These are phyloP conservation scores for Polyploca ridens DNA, from an alignment of 2,888 invertebrate genomes.

Conservation along the genomic window DNA sequence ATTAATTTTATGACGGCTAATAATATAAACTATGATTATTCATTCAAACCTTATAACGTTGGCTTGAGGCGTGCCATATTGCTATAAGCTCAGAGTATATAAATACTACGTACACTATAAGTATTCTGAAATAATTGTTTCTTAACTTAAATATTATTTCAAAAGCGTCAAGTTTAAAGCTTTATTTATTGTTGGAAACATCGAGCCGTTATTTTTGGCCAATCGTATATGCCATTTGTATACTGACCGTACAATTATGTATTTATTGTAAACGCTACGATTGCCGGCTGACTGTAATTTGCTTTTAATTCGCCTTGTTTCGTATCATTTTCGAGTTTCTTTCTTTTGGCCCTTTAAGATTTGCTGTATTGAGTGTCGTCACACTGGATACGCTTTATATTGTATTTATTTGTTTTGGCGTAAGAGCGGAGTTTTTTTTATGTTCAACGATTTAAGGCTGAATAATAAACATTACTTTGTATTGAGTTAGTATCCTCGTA, in stretches of 20 bases:
- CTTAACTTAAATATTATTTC: constrained; percentile 21
- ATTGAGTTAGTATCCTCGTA: constrained; percentile 57
- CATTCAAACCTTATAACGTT: constrained; percentile 15
- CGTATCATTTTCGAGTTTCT: constrained; percentile 81
- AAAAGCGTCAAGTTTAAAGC: constrained; percentile 42
- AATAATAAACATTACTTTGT: constrained; percentile 48
- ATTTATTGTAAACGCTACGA: constrained; percentile 85
- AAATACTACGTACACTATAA: no score
- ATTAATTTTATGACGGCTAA: constrained; percentile 35
- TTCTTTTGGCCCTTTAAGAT: constrained; percentile 71
- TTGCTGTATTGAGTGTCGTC: constrained; percentile 50
- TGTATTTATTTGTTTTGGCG: no score
- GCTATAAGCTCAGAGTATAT: no score
- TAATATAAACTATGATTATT: constrained; percentile 32
- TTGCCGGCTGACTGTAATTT: constrained; percentile 81
- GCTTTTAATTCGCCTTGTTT: constrained; percentile 82
- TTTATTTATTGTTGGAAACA: constrained; percentile 60
- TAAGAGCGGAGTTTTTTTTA: no score
- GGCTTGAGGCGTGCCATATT: constrained; percentile 21
- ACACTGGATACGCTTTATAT: constrained; percentile 8
- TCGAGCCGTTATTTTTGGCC: constrained; percentile 69
- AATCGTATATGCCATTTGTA: constrained; percentile 79
- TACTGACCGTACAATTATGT: constrained; percentile 83
- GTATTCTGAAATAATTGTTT: constrained; percentile 13
- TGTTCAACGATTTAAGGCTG: neutral